Base-by-base conservation (phyloP, 2,797 vertebrate species). In the Silurus lanzhouensis region DNA sequence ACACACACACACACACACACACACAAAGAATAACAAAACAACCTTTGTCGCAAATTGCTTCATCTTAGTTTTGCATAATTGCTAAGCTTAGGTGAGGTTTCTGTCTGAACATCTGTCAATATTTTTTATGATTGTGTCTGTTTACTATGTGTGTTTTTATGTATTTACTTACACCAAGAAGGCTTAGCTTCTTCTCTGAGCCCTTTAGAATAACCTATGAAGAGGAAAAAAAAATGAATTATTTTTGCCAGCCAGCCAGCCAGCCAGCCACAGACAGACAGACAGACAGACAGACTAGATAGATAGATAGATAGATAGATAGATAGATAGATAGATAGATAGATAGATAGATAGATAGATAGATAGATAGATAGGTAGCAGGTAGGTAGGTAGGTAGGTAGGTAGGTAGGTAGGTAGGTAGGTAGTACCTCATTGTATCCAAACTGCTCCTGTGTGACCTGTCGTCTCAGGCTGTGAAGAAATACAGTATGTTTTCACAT, bases 161-260 rank as follows among this genome's bases (percentile, higher is more conserved):
- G 20, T 72, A 12, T 67, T 75, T 77, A 83, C 95, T 94, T 94
- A 96, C 95, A 85, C 95, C 95, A 85, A 96, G 92, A 68, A 95
- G 94, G 84, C 94, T 95, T 72, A 95, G 89, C 81, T 95, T 96
- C 91, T 95, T 96, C 31, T 93, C 94, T 0, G 94, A 91, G 90
- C 95, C 95, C 92, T 95, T 96, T 78, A 96, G 91, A 89, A 96
- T 92, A 20, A 96, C 95, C 95, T 96, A 90, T 84, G 68, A 86
- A 89, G 5, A 46, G 84, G n/a, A n/a, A 78, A 68, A 4, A 14
- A 31, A 79, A 22, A 31, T 0, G 61, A 1, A 83, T 76, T 31
- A 15, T 64, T 20, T 12, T 66, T 70, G 6, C 86, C 38, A 38
- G 38, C 3, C 38, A 48, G 7, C 17, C 14, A 5, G 46, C 60